Base-by-base conservation (phyloP, 2,797 vertebrate species). In the Selene dorsalis region DNA sequence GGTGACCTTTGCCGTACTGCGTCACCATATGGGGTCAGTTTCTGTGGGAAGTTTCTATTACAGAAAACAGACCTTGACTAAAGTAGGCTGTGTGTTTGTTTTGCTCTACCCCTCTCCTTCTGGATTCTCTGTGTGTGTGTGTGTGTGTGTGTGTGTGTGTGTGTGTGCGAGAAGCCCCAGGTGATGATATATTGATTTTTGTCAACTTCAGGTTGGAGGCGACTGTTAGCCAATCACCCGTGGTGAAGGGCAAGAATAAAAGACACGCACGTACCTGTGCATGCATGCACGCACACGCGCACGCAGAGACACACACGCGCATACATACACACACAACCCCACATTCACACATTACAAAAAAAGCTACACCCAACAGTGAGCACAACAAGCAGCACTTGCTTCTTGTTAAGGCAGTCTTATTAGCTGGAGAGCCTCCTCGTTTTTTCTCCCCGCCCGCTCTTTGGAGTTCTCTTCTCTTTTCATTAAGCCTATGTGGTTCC, bases 171-270 rank as follows among this genome's bases (percentile, higher is more conserved):
- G 50, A 75, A 68, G 79, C 84, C 82, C 84, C 75, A 89, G 87
- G 90, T 92, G 92, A 93, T 93, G 93, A 92, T 93, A 75, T 93
- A 94, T 93, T 91, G 93, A 94, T 93, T 93, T 94, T 93, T 90
- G 90, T 93, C 91, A 89, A 87, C 89, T 88, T 89, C 82, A 87
- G 92, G 90, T 92, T 92, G 89, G 89, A 92, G 90, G 89, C 79
- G 84, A 93, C 89, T 85, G 90, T 93, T 92, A 90, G 88, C 89
- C 92, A 93, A 91, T 93, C 91, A 93, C 91, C 92, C 87, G 47
- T 89, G 88, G 89, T 91, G 92, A 93, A 93, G 88, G 91, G 92
- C 89, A 88, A 84, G 80, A 87, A 90, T 86, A 88, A 88, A 88
- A 90, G 81, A 73, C 74, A 65, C 20, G 52, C 78, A 75, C 59